These are phyloP conservation scores for Planiliza haematocheilus DNA, from an alignment of 2,113 vertebrate species.

Conservation along the genomic window DNA sequence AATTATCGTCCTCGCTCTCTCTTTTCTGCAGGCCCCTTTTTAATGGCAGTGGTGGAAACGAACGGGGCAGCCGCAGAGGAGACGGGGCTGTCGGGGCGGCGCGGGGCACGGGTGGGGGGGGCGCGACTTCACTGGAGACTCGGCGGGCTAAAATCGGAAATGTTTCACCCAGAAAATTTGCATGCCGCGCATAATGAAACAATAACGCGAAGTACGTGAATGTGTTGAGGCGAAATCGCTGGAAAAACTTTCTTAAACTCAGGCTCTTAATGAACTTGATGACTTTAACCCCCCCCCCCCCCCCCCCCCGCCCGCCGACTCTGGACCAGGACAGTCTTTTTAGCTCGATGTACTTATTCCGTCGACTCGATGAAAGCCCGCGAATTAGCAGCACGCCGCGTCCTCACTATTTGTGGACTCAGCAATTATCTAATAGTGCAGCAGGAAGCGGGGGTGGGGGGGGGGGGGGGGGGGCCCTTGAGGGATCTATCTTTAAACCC, in stretches of 20 bases:
- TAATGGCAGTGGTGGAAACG: conserved; percentile 50
- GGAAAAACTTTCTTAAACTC: conserved; percentile 1
- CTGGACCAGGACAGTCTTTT: conserved; percentile 2
- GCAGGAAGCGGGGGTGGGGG: conserved; percentile 61
- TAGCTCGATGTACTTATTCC: not conserved
- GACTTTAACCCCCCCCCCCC: conserved; percentile 3
- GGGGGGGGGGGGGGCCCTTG: too few species aligned
- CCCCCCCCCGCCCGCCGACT: too few species aligned
- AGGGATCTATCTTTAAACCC: conserved; percentile 66
- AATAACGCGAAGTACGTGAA: too few species aligned
- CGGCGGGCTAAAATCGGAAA: conserved; percentile 26
- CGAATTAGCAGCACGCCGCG: conserved; percentile 24
- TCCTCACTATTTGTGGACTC: conserved; percentile 45
- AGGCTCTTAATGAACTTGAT: conserved; percentile 23
- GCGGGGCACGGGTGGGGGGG: too few species aligned
- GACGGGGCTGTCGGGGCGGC: too few species aligned
- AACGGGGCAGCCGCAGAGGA: conserved; percentile 34
- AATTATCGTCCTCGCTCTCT: conserved; percentile 67
- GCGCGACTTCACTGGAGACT: conserved; percentile 28
- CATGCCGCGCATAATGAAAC: conserved; percentile 50
- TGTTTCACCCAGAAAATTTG: conserved; percentile 31
- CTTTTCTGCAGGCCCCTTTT: conserved; percentile 58
- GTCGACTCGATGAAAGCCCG: conserved; percentile 12
- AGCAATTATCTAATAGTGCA: conserved; percentile 59
- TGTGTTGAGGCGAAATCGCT: not conserved